phyloP scores from a whole-genome alignment of 2,113 vertebrate genomes.

The Mirounga angustirostris region DNA sequence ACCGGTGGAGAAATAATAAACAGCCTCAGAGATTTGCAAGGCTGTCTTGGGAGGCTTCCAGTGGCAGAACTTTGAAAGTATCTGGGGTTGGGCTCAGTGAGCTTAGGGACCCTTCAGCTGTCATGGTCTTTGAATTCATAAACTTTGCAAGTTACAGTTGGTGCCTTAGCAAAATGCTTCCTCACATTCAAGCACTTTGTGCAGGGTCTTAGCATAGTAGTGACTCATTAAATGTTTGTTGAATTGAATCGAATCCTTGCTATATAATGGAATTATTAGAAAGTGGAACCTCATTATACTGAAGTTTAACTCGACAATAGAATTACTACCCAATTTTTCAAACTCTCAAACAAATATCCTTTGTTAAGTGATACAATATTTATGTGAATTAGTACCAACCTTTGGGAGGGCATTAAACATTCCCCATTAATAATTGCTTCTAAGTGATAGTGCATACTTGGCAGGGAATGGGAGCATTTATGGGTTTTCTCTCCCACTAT shows the following conservation, averaged over 20 bases:
- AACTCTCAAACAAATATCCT: slow-evolving; percentile 63
- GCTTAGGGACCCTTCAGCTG: not conserved
- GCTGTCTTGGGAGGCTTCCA: not conserved
- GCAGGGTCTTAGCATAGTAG: not conserved
- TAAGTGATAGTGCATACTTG: slow-evolving; percentile 25
- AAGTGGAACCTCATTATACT: slow-evolving; percentile 54
- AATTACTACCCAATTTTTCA: slow-evolving; percentile 69
- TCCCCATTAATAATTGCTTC: slow-evolving; percentile 60
- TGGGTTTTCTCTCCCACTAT: slow-evolving; percentile 67
- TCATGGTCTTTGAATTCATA: not conserved
- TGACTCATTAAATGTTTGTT: slow-evolving; percentile 37
- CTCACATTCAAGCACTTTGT: not conserved
- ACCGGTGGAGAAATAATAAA: not conserved
- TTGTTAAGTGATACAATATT: slow-evolving; percentile 77
- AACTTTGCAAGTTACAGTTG: not conserved
- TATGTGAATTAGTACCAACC: slow-evolving; percentile 75
- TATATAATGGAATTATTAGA: slow-evolving; percentile 53
- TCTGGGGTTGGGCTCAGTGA: not conserved
- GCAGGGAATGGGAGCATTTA: slow-evolving; percentile 62
- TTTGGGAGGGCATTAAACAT: slow-evolving; percentile 48
- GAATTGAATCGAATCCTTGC: slow-evolving; percentile 16
- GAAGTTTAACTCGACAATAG: slow-evolving; percentile 60
- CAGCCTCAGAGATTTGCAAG: not conserved
- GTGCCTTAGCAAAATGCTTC: slow-evolving; percentile 6
- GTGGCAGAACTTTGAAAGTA: not conserved